Percentiles rank a stretch among this genome's conserved stretches.
These are phyloP conservation scores for Cephalopholis sonnerati DNA, from an alignment of 2,113 vertebrate species.

Conservation along the genomic window DNA sequence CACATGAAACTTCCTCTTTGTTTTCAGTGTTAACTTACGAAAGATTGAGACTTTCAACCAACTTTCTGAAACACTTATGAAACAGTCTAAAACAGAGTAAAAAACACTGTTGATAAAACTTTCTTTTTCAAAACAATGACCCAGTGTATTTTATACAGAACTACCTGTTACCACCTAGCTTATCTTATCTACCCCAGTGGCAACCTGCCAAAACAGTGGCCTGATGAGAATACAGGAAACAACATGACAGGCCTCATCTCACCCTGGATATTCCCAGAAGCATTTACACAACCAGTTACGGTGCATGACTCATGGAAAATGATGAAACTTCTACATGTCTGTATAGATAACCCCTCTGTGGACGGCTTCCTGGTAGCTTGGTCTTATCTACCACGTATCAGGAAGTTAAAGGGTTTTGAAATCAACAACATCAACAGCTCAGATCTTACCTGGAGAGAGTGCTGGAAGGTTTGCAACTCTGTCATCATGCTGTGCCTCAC, in stretches of 20 bases:
- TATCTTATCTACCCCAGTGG: constrained; percentile 15
- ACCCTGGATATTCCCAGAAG: constrained; percentile 60
- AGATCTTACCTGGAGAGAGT: constrained; percentile 75
- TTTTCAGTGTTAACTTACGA: background rate
- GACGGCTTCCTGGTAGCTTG: constrained; percentile 4
- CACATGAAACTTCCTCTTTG: background rate
- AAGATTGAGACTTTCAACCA: background rate
- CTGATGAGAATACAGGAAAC: constrained; percentile 50
- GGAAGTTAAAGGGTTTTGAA: constrained; percentile 27
- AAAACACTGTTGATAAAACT: background rate
- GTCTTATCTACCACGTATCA: background rate
- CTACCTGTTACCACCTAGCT: background rate
- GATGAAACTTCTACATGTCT: constrained; percentile 36
- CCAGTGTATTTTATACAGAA: background rate
- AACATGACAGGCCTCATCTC: constrained; percentile 32
- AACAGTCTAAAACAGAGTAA: background rate
- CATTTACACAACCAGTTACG: constrained; percentile 29
- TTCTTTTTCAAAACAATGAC: background rate
- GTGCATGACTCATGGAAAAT: constrained; percentile 50
- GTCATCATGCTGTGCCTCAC: constrained; percentile 72
- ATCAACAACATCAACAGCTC: background rate
- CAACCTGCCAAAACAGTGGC: constrained; percentile 42
- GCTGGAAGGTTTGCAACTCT: constrained; percentile 76
- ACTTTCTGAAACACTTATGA: background rate
- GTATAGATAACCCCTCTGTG: constrained; percentile 2